A percentile compares a stretch with the other conserved stretches of the same genome.
These are phyloP conservation scores for Rotaria magnacalcarata DNA, from an alignment of 2,888 invertebrate species.

Conservation along the genomic window DNA sequence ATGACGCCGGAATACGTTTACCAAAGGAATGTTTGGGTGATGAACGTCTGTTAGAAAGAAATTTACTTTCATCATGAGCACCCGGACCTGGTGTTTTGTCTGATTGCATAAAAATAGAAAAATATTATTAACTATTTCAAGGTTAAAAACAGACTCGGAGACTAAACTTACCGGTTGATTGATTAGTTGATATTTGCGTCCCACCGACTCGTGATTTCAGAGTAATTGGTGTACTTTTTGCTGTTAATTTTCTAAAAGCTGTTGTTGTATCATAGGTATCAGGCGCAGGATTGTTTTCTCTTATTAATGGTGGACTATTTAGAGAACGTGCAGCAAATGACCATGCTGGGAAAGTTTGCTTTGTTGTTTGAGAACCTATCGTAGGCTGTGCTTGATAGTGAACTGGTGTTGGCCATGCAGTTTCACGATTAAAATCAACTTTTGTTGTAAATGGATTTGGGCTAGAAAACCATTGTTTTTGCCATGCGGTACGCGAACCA, in stretches of 20 bases:
- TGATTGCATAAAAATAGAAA: neutral
- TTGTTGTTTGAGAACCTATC: conserved; percentile 24
- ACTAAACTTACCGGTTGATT: neutral
- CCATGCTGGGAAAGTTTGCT: conserved; percentile 13
- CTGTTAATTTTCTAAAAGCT: neutral
- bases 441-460: conserved; percentile 39
- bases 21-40: conserved; percentile 38
- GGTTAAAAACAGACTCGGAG: neutral
- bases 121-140: neutral
- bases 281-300: neutral
- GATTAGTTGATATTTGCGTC: neutral
- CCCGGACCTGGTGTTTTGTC: conserved; percentile 40
- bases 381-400: conserved; percentile 16
- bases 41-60: conserved; percentile 36
- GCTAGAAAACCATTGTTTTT: conserved; percentile 43
- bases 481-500: conserved; percentile 41
- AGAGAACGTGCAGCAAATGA: neutral
- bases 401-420: conserved; percentile 40
- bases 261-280: neutral
- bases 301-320: neutral
- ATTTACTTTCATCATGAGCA: conserved; percentile 40
- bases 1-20: neutral
- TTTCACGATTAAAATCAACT: conserved; percentile 39
- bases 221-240: neutral
- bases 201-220: neutral